A percentile compares a stretch with the other conserved stretches of the same genome.
These are phyloP conservation scores for Acipenser transmontanus DNA, from an alignment of 2,797 vertebrate genomes.

Conservation along the genomic window DNA sequence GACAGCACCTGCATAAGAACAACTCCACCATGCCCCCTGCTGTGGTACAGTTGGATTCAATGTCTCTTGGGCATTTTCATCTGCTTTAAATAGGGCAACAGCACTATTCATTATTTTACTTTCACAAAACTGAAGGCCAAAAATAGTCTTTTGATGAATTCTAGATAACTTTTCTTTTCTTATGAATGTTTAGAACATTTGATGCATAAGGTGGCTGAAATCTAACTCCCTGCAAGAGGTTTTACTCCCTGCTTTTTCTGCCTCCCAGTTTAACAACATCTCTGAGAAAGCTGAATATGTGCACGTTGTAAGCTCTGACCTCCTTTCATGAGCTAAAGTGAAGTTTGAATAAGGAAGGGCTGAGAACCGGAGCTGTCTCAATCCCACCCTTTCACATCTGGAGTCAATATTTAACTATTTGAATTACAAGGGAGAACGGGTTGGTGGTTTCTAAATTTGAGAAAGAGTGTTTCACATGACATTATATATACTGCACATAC, in stretches of 20 bases:
- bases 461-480: too few species aligned
- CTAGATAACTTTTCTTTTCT: too few species aligned
- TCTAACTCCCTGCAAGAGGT: neutral
- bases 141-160: too few species aligned
- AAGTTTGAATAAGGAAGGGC: conserved; percentile 6
- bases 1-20: too few species aligned
- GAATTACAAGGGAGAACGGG: conserved; percentile 8
- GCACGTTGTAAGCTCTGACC: neutral
- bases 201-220: neutral
- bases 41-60: too few species aligned
- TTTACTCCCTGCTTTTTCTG: neutral
- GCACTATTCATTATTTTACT: too few species aligned
- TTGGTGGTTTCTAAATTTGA: conserved; percentile 4
- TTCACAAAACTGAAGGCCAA: too few species aligned
- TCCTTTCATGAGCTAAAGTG: conserved; percentile 4
- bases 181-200: too few species aligned
- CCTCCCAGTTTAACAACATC: neutral
- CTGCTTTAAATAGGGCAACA: too few species aligned
- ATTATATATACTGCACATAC: too few species aligned
- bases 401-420: conserved; percentile 8
- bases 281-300: neutral
- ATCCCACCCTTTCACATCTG: conserved; percentile 14
- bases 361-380: neutral
- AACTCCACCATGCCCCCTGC: too few species aligned
- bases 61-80: too few species aligned